Conservation (phyloP, 2,797 vertebrate genomes). For the Phaenicophaeus curvirostris region DNA sequence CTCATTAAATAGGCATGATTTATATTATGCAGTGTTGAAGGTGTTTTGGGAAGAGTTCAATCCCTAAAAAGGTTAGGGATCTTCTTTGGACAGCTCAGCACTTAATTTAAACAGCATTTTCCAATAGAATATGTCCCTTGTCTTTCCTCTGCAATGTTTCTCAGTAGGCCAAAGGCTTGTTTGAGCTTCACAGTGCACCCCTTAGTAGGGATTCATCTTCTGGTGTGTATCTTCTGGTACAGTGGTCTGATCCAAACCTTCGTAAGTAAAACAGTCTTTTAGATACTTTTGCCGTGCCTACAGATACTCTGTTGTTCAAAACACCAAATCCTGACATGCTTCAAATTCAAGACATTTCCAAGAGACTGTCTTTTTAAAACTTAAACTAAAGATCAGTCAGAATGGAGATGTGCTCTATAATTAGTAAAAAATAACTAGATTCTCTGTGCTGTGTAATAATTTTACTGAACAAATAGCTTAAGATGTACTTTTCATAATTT, state of each 20-base stretch:
- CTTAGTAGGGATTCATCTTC: neutral
- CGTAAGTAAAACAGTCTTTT: neutral
- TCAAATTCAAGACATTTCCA: neutral
- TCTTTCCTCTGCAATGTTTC: neutral
- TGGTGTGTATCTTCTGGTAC: neutral
- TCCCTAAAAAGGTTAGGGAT: neutral
- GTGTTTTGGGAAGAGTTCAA: neutral
- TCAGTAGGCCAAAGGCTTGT: neutral
- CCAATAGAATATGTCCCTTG: rapidly evolving
- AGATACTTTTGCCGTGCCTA: neutral
- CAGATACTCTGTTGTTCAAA: neutral
- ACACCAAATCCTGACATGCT: neutral
- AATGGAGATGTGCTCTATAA: neutral
- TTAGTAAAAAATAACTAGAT: neutral
- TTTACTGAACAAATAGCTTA: slow-evolving; percentile 62
- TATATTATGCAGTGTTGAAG: neutral
- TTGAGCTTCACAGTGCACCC: neutral
- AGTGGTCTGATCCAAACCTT: neutral
- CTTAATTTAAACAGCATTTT: neutral
- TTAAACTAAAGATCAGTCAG: neutral
- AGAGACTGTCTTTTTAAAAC: neutral
- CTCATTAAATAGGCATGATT: neutral
- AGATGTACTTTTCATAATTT: slow-evolving; percentile 24
- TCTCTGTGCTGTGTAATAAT: neutral
- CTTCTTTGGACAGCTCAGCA: neutral